A percentile compares a stretch with the other conserved stretches of the same genome.
Conservation (phyloP, 1,140 invertebrate genomes). For the Wiebesia pumilae region DNA sequence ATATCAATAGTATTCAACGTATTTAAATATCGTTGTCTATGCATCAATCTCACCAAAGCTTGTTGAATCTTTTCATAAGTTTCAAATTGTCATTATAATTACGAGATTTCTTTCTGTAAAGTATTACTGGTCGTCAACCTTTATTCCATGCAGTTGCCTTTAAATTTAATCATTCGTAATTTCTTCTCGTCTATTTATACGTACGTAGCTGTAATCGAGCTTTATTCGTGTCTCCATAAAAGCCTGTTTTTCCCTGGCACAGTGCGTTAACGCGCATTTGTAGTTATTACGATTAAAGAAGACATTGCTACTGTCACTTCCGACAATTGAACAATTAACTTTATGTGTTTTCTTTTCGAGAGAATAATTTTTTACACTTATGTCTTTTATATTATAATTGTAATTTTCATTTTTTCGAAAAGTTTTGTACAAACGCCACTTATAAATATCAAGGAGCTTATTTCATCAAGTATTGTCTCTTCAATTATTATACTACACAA, state of each 20-base stretch:
- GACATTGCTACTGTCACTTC: conserved; percentile 21
- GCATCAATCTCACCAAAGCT: background rate
- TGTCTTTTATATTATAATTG: background rate
- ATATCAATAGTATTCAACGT: too few species aligned
- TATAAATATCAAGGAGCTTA: too few species aligned
- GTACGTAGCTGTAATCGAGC: conserved; percentile 26
- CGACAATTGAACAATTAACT: conserved; percentile 25
- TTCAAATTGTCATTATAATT: background rate
- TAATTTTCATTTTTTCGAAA: too few species aligned
- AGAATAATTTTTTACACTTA: background rate
- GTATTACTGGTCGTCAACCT: conserved; percentile 8
- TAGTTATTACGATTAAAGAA: background rate
- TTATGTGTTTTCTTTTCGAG: background rate
- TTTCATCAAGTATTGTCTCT: too few species aligned
- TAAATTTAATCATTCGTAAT: conserved; percentile 6
- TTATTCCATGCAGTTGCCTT: conserved; percentile 8
- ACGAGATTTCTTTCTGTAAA: background rate
- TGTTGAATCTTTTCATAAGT: background rate
- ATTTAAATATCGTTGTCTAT: background rate
- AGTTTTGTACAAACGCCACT: too few species aligned
- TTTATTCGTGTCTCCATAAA: conserved; percentile 28
- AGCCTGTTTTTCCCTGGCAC: background rate
- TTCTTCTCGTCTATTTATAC: background rate
- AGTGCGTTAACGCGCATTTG: background rate
- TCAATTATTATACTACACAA: too few species aligned